Evolutionary conservation across 1,140 invertebrate genomes (phyloP).

Genomic region (Neodiprion virginianus): DNA sequence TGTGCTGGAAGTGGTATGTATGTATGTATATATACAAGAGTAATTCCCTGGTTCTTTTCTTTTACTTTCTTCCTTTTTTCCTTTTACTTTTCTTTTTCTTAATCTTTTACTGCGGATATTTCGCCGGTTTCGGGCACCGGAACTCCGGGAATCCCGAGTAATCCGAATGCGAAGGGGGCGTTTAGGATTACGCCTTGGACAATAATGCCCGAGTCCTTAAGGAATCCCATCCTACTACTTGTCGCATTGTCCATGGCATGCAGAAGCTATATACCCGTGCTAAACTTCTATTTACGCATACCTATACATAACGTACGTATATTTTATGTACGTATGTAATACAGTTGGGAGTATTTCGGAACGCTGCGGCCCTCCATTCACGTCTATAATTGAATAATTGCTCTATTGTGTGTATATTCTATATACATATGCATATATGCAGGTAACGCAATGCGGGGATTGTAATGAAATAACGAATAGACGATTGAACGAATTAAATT

Average conservation of each 20-base stretch:
- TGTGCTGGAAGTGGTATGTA: background rate
- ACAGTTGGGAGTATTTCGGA: slow-evolving; percentile 21
- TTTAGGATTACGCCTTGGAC: slow-evolving; percentile 7
- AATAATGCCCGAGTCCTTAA: background rate
- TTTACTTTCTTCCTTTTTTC: background rate
- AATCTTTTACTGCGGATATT: background rate
- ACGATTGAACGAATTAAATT: no score
- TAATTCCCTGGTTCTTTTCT: background rate
- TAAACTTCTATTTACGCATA: slow-evolving; percentile 30
- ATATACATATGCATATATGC: no score
- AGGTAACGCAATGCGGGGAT: no score
- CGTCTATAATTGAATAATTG: slow-evolving; percentile 54
- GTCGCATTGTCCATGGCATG: no score
- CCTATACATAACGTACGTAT: slow-evolving; percentile 15
- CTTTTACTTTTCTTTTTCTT: background rate
- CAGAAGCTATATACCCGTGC: no score
- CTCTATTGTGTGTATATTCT: slow-evolving; percentile 39
- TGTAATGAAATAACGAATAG: no score
- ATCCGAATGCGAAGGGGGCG: background rate
- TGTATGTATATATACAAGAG: background rate
- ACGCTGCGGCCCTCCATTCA: slow-evolving; percentile 26
- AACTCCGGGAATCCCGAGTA: background rate
- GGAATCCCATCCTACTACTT: background rate
- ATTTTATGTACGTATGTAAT: background rate
- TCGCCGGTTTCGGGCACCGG: background rate